A percentile compares a stretch with the other conserved stretches of the same genome.
phyloP scores from a whole-genome alignment of 1,140 invertebrate species.

The Leptinotarsa texana region DNA sequence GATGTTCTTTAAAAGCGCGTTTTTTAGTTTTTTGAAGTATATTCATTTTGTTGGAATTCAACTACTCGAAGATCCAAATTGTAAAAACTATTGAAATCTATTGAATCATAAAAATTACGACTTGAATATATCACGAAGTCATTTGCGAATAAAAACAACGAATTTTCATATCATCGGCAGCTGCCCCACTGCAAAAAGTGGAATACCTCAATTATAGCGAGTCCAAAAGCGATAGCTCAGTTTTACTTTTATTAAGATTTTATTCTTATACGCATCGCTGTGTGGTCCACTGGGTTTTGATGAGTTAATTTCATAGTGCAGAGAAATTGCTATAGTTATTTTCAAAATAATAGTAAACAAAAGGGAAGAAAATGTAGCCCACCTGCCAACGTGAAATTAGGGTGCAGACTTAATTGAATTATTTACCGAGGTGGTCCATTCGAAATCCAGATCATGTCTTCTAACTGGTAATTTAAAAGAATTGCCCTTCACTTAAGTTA shows the following conservation, averaged over 20 bases:
- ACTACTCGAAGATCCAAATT: too few relatives aligned
- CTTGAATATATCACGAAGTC: too few relatives aligned
- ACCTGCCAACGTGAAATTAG: slow-evolving; percentile 26
- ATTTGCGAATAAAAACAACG: too few relatives aligned
- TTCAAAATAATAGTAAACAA: slow-evolving; percentile 29
- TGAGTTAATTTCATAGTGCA: slow-evolving; percentile 29
- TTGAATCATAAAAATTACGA: too few relatives aligned
- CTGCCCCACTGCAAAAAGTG: slow-evolving; percentile 1
- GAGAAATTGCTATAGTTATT: slow-evolving; percentile 28
- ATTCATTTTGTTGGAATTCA: too few relatives aligned
- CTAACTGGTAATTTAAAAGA: slow-evolving; percentile 15
- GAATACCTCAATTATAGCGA: not conserved
- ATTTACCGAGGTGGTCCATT: slow-evolving; percentile 27
- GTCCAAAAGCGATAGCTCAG: not conserved
- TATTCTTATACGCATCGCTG: slow-evolving; percentile 12
- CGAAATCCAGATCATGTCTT: slow-evolving; percentile 13
- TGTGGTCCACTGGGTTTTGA: slow-evolving; percentile 24
- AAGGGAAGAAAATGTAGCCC: slow-evolving; percentile 12
- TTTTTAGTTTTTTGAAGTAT: too few relatives aligned
- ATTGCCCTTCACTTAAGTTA: slow-evolving; percentile 25
- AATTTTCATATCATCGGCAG: not conserved
- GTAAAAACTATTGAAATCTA: too few relatives aligned
- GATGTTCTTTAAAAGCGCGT: too few relatives aligned
- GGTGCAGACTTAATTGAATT: slow-evolving; percentile 27
- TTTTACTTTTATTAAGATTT: slow-evolving; percentile 13